These are phyloP conservation scores for Lepidocyrtinus sp. DNA, from an alignment of 2,888 invertebrate species.

Conservation along the genomic window DNA sequence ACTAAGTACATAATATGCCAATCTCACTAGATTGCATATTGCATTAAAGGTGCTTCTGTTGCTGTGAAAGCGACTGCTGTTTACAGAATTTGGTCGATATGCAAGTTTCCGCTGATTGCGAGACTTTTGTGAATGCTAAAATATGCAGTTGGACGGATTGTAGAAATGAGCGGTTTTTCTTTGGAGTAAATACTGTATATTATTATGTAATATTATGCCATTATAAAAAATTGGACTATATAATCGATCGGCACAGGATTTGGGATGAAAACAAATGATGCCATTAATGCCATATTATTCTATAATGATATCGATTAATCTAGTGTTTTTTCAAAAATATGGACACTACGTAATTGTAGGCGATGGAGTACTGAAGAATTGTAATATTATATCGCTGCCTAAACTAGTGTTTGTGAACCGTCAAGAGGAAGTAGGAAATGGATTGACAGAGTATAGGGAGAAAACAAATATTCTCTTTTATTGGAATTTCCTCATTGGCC, in stretches of 20 bases:
- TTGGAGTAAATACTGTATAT: too few species aligned
- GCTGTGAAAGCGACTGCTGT: background rate
- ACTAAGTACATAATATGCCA: too few species aligned
- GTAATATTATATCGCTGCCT: too few species aligned
- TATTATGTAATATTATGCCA: too few species aligned
- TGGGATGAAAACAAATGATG: background rate
- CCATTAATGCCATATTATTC: background rate
- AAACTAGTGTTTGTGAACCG: too few species aligned
- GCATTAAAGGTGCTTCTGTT: background rate
- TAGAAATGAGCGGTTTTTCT: too few species aligned
- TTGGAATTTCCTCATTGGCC: background rate
- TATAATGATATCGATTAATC: background rate
- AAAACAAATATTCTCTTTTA: background rate
- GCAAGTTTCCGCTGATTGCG: too few species aligned
- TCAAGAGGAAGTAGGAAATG: background rate
- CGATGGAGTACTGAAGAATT: background rate
- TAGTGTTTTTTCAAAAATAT: background rate
- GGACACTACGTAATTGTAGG: background rate
- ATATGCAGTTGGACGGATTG: too few species aligned
- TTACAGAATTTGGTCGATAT: too few species aligned
- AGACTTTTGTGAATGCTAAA: too few species aligned
- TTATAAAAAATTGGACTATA: background rate
- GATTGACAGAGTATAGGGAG: too few species aligned
- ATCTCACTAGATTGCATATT: too few species aligned
- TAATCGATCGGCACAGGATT: background rate